A percentile compares a stretch with the other conserved stretches of the same genome.
Evolutionary conservation across 2,888 invertebrate genomes (phyloP).

Genomic region (Carabus problematicus): DNA sequence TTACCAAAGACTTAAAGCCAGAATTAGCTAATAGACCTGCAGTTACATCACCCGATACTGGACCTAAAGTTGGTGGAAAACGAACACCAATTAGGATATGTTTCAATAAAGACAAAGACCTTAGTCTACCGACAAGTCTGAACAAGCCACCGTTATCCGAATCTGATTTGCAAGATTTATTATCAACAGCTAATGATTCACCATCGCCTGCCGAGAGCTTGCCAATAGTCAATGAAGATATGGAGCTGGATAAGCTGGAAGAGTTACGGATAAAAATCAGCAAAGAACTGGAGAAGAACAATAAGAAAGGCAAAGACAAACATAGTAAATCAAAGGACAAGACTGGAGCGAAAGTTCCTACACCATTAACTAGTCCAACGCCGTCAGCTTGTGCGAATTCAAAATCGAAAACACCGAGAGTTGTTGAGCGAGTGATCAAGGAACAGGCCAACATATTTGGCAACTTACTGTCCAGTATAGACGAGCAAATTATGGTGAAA

Average conservation of each 20-base stretch:
- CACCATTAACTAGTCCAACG: constrained; percentile 11
- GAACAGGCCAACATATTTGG: constrained; percentile 48
- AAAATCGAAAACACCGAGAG: constrained; percentile 31
- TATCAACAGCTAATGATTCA: constrained; percentile 44
- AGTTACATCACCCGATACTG: constrained; percentile 2
- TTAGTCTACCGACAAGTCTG: constrained; percentile 4
- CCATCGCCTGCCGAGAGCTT: constrained; percentile 56
- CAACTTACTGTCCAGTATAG: constrained; percentile 49
- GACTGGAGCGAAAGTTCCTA: constrained; percentile 17
- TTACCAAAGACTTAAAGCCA: not conserved
- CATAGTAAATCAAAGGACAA: constrained; percentile 55
- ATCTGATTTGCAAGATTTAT: constrained; percentile 54
- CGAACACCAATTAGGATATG: not conserved
- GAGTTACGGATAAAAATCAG: constrained; percentile 61
- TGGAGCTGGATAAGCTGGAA: constrained; percentile 62
- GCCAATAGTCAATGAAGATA: constrained; percentile 61
- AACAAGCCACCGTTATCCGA: constrained; percentile 53
- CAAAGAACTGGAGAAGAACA: constrained; percentile 59
- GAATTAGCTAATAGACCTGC: not conserved
- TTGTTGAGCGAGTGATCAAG: constrained; percentile 33
- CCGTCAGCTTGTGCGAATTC: not conserved
- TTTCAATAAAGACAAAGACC: constrained; percentile 6
- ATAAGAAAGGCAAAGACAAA: constrained; percentile 51
- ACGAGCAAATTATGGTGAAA: constrained; percentile 48
- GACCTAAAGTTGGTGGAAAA: not conserved